Evolutionary conservation across 2,888 invertebrate genomes (phyloP).

Genomic region (Trichopria drosophilae): DNA sequence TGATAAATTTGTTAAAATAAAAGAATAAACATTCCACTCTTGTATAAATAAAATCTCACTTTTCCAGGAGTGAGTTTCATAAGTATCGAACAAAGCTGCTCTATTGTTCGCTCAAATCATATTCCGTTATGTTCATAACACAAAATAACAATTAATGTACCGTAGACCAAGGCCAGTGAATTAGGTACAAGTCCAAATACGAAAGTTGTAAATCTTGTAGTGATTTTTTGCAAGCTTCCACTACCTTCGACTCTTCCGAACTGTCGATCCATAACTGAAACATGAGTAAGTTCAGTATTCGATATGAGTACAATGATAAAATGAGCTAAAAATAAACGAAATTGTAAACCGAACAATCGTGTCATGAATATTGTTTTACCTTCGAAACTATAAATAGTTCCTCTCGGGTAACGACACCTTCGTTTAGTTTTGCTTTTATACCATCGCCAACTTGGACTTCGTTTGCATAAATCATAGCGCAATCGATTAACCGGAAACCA

Average conservation of each 20-base stretch:
- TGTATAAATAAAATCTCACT: too few relatives aligned
- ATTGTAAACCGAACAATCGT: background rate
- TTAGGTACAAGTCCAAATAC: constrained; percentile 64
- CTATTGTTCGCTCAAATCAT: background rate
- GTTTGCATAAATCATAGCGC: constrained; percentile 57
- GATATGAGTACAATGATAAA: background rate
- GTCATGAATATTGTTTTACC: constrained; percentile 35
- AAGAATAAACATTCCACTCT: too few relatives aligned
- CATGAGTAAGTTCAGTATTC: constrained; percentile 4
- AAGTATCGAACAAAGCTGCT: too few relatives aligned
- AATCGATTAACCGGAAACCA: constrained; percentile 69
- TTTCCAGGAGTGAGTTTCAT: too few relatives aligned
- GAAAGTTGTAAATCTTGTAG: constrained; percentile 59
- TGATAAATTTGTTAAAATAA: too few relatives aligned
- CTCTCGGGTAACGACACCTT: constrained; percentile 55
- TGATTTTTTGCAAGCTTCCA: constrained; percentile 59
- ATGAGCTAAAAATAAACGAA: background rate
- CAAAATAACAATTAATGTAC: constrained; percentile 47
- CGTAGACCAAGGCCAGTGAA: constrained; percentile 67
- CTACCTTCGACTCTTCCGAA: constrained; percentile 64
- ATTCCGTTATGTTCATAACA: background rate
- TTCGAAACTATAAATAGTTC: constrained; percentile 57
- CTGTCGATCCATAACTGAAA: constrained; percentile 67
- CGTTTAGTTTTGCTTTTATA: constrained; percentile 53
- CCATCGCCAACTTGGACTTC: constrained; percentile 56